Conservation (phyloP, 2,113 vertebrate species). For the Pelecanus crispus region DNA sequence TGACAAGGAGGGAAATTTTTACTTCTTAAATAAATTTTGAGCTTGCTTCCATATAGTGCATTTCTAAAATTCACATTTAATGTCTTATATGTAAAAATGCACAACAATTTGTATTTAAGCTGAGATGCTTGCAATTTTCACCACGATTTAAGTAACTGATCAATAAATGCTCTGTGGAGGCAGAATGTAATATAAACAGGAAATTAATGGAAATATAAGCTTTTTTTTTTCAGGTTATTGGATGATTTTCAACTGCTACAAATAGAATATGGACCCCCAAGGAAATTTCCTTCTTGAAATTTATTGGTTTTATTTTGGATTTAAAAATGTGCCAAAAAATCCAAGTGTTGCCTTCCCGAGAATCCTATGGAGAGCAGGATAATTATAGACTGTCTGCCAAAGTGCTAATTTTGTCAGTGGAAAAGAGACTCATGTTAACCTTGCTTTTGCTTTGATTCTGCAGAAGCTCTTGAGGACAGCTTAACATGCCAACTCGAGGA, state of each 20-base stretch:
- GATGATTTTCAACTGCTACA: background rate
- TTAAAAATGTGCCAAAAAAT: background rate
- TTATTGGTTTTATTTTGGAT: background rate
- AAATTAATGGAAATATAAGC: background rate
- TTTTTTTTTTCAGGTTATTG: background rate
- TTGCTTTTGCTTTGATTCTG: background rate
- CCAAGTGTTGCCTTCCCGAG: background rate
- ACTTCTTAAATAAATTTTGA: background rate
- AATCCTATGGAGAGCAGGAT: background rate
- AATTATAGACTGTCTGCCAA: background rate
- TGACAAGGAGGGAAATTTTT: background rate
- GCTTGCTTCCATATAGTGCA: background rate
- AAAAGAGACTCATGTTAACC: background rate
- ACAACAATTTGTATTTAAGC: background rate
- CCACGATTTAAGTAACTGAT: background rate
- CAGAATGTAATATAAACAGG: background rate
- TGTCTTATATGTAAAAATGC: background rate
- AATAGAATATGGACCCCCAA: background rate
- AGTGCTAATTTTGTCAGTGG: background rate
- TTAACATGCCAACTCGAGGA: background rate
- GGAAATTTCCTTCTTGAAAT: background rate
- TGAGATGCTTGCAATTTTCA: background rate
- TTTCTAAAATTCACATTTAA: background rate
- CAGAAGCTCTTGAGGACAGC: background rate
- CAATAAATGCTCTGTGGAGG: background rate